Conservation (phyloP, 1,140 invertebrate genomes). For the Pachypeltis micranthus region DNA sequence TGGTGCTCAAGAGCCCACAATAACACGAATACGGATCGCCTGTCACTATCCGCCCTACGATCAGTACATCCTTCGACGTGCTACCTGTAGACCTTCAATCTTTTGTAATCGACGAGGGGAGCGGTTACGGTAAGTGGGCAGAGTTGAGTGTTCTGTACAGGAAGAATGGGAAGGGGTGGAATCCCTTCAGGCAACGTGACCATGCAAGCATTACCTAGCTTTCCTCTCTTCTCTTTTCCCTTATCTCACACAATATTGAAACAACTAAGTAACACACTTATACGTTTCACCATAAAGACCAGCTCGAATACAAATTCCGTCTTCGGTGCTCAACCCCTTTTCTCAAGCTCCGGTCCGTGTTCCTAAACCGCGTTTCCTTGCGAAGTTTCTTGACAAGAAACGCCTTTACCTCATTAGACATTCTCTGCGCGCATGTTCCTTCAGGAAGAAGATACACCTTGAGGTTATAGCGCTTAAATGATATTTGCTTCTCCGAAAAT, state of each 20-base stretch:
- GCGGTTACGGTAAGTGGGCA: too few relatives aligned
- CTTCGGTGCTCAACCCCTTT: background rate
- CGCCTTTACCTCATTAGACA: background rate
- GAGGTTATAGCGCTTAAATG: too few relatives aligned
- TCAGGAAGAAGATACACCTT: too few relatives aligned
- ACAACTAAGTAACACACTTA: slow-evolving; percentile 16
- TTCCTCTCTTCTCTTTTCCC: background rate
- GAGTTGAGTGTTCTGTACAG: too few relatives aligned
- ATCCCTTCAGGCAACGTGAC: slow-evolving; percentile 13
- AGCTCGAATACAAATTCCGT: slow-evolving; percentile 12
- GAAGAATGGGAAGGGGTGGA: slow-evolving; percentile 10
- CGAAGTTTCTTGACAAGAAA: background rate
- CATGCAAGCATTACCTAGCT: slow-evolving; percentile 14
- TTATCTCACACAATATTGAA: slow-evolving; percentile 17
- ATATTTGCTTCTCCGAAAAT: too few relatives aligned
- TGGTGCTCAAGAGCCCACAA: too few relatives aligned
- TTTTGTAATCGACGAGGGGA: too few relatives aligned
- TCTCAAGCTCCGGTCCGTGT: background rate
- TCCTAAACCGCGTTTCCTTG: slow-evolving; percentile 3
- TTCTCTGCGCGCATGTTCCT: background rate
- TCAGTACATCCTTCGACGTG: too few relatives aligned
- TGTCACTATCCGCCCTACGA: too few relatives aligned
- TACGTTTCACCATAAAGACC: slow-evolving; percentile 14
- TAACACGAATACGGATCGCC: too few relatives aligned
- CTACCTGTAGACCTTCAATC: too few relatives aligned